Conservation (phyloP, 2,113 vertebrate species). For the Microtus ochrogaster region DNA sequence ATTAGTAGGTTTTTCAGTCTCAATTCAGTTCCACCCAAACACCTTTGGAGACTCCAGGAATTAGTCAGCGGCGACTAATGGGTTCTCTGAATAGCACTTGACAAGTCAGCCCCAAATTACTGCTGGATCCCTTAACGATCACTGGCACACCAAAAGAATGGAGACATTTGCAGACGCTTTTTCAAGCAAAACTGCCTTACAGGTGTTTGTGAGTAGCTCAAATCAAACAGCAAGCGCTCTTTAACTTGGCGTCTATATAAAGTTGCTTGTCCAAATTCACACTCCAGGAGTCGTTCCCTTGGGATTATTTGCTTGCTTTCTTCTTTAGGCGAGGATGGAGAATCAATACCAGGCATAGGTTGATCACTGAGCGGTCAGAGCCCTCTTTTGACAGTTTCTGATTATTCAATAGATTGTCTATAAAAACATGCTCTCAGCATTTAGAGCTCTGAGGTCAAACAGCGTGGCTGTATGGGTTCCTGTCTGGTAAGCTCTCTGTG, state of each 20-base stretch:
- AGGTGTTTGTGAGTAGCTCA: background rate
- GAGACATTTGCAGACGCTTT: background rate
- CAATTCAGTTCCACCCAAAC: background rate
- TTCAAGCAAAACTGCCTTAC: slow-evolving; percentile 58
- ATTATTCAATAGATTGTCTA: slow-evolving; percentile 6
- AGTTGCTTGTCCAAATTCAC: background rate
- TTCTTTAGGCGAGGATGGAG: background rate
- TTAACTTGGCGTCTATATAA: slow-evolving; percentile 4
- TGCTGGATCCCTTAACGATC: background rate
- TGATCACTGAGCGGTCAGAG: background rate
- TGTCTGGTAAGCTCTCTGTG: background rate
- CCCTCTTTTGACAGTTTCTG: background rate
- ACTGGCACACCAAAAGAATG: background rate
- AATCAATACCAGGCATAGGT: background rate
- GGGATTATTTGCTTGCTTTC: background rate
- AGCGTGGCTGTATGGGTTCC: background rate
- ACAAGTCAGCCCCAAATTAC: background rate
- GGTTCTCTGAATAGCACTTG: background rate
- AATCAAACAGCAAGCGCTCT: background rate
- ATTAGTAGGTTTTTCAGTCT: slow-evolving; percentile 26
- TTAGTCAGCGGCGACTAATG: slow-evolving; percentile 54
- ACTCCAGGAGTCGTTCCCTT: background rate
- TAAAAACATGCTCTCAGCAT: background rate
- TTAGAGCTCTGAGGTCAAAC: background rate
- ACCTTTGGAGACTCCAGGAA: slow-evolving; percentile 24